Percentiles rank a stretch among this genome's conserved stretches.
Evolutionary conservation across 1,140 invertebrate species (phyloP).

Genomic region (Trachymyrmex septentrionalis): DNA sequence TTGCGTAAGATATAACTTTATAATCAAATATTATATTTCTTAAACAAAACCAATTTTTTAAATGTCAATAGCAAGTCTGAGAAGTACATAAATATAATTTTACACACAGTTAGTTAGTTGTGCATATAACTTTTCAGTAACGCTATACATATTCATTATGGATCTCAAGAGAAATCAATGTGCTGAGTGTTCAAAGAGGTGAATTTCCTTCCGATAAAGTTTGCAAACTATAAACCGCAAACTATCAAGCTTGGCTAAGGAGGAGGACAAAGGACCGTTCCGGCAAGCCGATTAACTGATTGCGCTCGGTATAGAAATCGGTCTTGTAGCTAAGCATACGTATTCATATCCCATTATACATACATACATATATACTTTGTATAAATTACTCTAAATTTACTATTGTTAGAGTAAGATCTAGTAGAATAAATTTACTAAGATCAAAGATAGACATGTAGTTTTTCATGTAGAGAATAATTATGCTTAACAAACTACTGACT

Average conservation of each 20-base stretch:
- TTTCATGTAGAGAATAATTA: neutral
- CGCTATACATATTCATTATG: slow-evolving; percentile 3
- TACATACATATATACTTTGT: neutral
- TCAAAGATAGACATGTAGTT: neutral
- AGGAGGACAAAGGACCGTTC: slow-evolving; percentile 59
- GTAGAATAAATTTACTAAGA: too few species aligned
- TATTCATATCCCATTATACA: slow-evolving; percentile 36
- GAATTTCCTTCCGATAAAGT: slow-evolving; percentile 50
- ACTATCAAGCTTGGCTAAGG: slow-evolving; percentile 53
- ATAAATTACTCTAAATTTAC: slow-evolving; percentile 45
- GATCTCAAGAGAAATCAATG: slow-evolving; percentile 41
- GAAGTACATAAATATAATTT: neutral
- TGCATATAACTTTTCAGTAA: slow-evolving; percentile 10
- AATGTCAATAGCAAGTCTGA: neutral
- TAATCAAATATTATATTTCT: too few species aligned
- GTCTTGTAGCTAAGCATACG: slow-evolving; percentile 33
- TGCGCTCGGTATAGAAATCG: slow-evolving; percentile 48
- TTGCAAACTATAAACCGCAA: slow-evolving; percentile 49
- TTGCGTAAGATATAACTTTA: too few species aligned
- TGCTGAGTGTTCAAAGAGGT: slow-evolving; percentile 8
- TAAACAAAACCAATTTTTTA: too few species aligned
- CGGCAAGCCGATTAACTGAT: slow-evolving; percentile 64
- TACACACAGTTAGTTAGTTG: neutral
- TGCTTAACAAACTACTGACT: neutral
- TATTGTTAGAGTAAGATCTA: slow-evolving; percentile 1